Evolutionary conservation across 2,113 vertebrate species (phyloP).

Genomic region (Petroica traversi): DNA sequence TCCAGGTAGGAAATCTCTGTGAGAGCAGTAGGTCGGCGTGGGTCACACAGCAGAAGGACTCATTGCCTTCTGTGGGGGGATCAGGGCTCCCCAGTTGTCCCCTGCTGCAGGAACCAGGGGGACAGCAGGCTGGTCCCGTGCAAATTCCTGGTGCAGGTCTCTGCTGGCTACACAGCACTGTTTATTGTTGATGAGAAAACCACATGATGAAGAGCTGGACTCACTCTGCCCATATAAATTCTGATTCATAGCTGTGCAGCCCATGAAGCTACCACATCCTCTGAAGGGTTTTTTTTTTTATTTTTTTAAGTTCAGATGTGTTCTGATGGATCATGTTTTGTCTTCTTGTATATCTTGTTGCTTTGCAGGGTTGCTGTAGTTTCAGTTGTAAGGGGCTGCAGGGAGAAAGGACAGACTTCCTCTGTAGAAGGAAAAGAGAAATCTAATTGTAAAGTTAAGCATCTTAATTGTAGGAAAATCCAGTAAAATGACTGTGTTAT

Average conservation of each 20-base stretch:
- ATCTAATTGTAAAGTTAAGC: background rate
- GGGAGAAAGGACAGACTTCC: background rate
- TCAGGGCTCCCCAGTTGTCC: background rate
- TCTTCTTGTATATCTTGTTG: background rate
- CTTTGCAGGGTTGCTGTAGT: background rate
- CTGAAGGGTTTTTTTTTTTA: background rate
- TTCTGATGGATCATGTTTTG: background rate
- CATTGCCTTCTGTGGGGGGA: fast-evolving
- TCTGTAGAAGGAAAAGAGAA: background rate
- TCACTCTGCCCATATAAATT: background rate
- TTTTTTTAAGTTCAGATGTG: background rate
- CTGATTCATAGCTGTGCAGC: background rate
- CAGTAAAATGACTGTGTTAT: background rate
- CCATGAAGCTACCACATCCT: background rate
- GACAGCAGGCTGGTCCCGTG: background rate
- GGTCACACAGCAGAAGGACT: background rate
- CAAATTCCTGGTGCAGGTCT: background rate
- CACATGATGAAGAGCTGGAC: background rate
- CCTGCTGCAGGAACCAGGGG: background rate
- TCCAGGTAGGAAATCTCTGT: fast-evolving
- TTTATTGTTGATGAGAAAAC: background rate
- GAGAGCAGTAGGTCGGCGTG: background rate
- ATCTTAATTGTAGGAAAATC: background rate
- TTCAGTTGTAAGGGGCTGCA: background rate
- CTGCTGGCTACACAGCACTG: background rate